A percentile compares a stretch with the other conserved stretches of the same genome.
Conservation (phyloP, 92 coral and sea anemone species). For the Zoanthus gigantus region DNA sequence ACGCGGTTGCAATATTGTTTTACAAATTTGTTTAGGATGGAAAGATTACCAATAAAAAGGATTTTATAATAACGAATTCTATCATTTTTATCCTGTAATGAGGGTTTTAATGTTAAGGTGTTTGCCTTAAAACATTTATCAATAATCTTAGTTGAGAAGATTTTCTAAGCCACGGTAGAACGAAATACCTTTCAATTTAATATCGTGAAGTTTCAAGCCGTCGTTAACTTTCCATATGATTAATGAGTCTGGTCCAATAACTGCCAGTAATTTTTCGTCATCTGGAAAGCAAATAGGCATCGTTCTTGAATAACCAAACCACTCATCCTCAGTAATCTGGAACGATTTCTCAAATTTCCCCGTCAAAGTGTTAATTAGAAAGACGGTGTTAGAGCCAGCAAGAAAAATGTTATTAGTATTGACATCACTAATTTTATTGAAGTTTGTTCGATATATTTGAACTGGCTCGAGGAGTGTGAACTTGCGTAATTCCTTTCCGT, state of each 20-base stretch:
- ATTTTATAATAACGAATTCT: too few relatives aligned
- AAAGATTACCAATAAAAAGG: too few relatives aligned
- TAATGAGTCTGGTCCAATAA: slow-evolving; percentile 75
- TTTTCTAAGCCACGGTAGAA: neutral
- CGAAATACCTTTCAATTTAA: slow-evolving; percentile 72
- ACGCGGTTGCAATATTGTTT: too few relatives aligned
- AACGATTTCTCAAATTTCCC: slow-evolving; percentile 81
- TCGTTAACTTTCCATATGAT: slow-evolving; percentile 81
- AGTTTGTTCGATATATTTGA: slow-evolving; percentile 69
- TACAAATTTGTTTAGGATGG: too few relatives aligned
- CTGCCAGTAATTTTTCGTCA: slow-evolving; percentile 81
- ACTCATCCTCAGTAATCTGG: slow-evolving; percentile 80
- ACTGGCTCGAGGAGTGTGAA: slow-evolving; percentile 84
- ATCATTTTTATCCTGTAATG: too few relatives aligned
- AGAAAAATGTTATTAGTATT: slow-evolving; percentile 71
- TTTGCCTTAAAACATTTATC: too few relatives aligned
- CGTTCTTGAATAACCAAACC: slow-evolving; percentile 67
- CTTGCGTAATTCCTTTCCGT: slow-evolving; percentile 80
- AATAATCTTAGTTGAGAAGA: neutral
- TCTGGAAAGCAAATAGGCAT: slow-evolving; percentile 86
- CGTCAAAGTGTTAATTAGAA: slow-evolving; percentile 78
- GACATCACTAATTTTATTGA: slow-evolving; percentile 72
- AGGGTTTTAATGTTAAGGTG: too few relatives aligned
- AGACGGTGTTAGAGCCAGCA: slow-evolving; percentile 82
- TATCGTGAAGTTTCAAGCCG: slow-evolving; percentile 68